Evolutionary conservation across 2,888 invertebrate genomes (phyloP).

Genomic region (Caenorhabditis imperialis): DNA sequence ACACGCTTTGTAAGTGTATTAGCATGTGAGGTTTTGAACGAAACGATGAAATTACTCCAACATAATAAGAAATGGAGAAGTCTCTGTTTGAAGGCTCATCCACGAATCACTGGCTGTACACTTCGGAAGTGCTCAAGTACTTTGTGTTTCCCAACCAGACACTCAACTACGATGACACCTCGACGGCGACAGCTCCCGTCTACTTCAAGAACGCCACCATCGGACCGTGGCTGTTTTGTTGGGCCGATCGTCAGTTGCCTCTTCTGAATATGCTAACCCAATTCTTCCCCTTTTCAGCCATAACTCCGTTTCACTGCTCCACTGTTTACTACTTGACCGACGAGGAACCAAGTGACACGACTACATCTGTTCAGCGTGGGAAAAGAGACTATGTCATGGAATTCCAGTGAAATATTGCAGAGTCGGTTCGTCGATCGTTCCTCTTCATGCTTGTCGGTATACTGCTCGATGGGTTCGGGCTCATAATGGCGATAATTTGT

Average conservation of each 20-base stretch:
- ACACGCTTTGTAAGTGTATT: constrained; percentile 63
- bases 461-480: constrained; percentile 54
- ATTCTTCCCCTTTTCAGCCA: constrained; percentile 58
- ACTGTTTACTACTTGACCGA: constrained; percentile 70
- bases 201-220: constrained; percentile 76
- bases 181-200: constrained; percentile 51
- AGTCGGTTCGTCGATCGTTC: constrained; percentile 70
- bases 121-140: constrained; percentile 77
- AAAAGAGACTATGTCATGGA: background rate
- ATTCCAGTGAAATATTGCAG: constrained; percentile 54
- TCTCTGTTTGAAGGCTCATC: constrained; percentile 60
- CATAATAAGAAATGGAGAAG: too few species aligned
- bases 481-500: constrained; percentile 66
- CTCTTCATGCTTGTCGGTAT: constrained; percentile 72
- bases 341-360: constrained; percentile 75
- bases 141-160: constrained; percentile 74
- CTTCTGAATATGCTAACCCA: background rate
- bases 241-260: constrained; percentile 73
- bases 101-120: constrained; percentile 77
- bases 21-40: too few species aligned
- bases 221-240: constrained; percentile 77
- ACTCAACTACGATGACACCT: constrained; percentile 62
- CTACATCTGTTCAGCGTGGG: constrained; percentile 75
- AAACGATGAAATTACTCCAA: too few species aligned
- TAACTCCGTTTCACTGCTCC: constrained; percentile 70